Evolutionary conservation across 2,113 vertebrate genomes (phyloP).

Genomic region (Balaeniceps rex): DNA sequence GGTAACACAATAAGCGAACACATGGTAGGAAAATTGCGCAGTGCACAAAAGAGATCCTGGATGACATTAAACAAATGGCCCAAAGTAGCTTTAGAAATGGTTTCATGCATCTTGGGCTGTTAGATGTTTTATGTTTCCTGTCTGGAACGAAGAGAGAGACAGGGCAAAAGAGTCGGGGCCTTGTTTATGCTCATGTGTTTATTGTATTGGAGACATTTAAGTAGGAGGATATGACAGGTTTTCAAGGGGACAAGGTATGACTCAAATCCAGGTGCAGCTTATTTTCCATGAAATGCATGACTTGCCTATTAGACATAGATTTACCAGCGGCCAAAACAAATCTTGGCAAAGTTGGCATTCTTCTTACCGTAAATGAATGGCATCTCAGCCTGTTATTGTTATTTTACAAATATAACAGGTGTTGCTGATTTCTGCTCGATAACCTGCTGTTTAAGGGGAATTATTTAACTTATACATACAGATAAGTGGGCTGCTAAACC

Average conservation of each 20-base stretch:
- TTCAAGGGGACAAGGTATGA: constrained; percentile 65
- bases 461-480: constrained; percentile 7
- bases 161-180: constrained; percentile 1
- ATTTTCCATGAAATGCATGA: constrained; percentile 57
- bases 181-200: constrained; percentile 63
- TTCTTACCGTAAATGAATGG: constrained; percentile 30
- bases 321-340: constrained; percentile 44
- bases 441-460: constrained; percentile 39
- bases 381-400: constrained; percentile 52
- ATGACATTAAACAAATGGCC: constrained; percentile 56
- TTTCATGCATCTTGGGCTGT: constrained; percentile 53
- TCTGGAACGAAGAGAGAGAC: constrained; percentile 41
- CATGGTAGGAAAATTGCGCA: constrained; percentile 30
- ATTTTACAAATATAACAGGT: constrained; percentile 41
- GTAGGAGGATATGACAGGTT: constrained; percentile 60
- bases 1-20: constrained; percentile 36
- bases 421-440: constrained; percentile 53
- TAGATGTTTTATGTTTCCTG: constrained; percentile 66
- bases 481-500: constrained; percentile 31
- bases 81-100: constrained; percentile 46
- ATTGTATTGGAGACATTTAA: constrained; percentile 54
- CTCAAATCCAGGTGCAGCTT: constrained; percentile 66
- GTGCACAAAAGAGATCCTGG: constrained; percentile 45
- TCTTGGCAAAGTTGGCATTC: constrained; percentile 43
- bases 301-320: constrained; percentile 31